phyloP scores from a whole-genome alignment of 30 jellyfish, hydroid and myxozoan genomes.

The Chrysaora quinquecirrha region DNA sequence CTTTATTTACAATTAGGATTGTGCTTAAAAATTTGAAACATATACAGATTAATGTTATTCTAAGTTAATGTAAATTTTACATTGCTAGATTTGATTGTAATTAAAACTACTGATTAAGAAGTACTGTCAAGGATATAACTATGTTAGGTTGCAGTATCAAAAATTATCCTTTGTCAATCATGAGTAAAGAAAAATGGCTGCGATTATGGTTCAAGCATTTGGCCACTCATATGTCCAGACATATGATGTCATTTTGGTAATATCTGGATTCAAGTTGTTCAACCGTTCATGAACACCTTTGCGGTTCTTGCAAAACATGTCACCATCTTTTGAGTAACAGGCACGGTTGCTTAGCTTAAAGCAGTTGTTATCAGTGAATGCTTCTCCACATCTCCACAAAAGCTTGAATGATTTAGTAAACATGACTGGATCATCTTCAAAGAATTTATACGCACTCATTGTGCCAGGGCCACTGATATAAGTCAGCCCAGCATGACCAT shows the following conservation, averaged over 20 bases:
- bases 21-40: too few relatives aligned
- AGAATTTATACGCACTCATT: conserved; percentile 91
- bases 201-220: background rate
- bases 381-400: conserved; percentile 87
- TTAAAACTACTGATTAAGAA: too few relatives aligned
- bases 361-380: conserved; percentile 41
- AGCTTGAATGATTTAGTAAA: conserved; percentile 62
- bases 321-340: conserved; percentile 27
- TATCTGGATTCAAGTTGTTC: conserved; percentile 1
- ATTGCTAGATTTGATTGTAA: too few relatives aligned
- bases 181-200: background rate
- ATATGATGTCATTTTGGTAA: conserved; percentile 72
- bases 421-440: conserved; percentile 80
- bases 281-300: conserved; percentile 5
- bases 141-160: too few relatives aligned
- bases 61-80: too few relatives aligned
- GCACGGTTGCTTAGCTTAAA: conserved; percentile 36
- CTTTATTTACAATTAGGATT: too few relatives aligned
- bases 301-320: conserved; percentile 19
- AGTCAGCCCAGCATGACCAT: conserved; percentile 86
- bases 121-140: too few relatives aligned
- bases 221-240: conserved; percentile 90
- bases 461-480: conserved; percentile 69
- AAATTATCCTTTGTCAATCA: background rate
- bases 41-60: too few relatives aligned